Evolutionary conservation across 2,797 vertebrate species (phyloP), one percentile per base, ranked within the genome.

Genomic region (Lagocephalus sceleratus): DNA sequence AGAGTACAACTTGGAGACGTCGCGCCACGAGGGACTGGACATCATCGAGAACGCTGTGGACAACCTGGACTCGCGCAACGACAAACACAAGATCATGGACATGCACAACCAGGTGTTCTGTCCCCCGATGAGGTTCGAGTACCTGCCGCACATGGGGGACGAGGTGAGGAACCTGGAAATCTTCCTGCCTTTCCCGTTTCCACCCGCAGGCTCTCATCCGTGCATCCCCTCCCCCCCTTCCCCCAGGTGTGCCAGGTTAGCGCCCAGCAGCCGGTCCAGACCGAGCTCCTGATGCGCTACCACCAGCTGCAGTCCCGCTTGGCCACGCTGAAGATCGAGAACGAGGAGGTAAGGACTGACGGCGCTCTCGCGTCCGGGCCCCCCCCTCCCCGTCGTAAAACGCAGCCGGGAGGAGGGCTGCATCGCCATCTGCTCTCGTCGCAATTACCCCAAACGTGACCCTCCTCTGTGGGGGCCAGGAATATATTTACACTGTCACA

Each of bases 31-130:
- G 85, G 97, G 97, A 47, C 90, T 99, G 81, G 97, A 99, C 20
- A 81, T 96, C 71, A 92, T 99, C 0, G 96, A 99, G 89, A 97
- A 94, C 0, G 95, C 96, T 0, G 96, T 98, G 85, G 97, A 98
- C 87, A 95, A 91, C 88, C 83, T 99, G 87, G 97, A 98, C 52
- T 94, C 95, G 0, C 93, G 96, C 35, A 97, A 94, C 0, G 96
- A 99, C 92, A 99, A 99, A 83, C 97, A 98, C 89, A 97, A 95
- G 32, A 86, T 98, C 85, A 99, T 99, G 97, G 97, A 99, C 86
- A 95, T 99, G 94, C 94, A 95, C 86, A 98, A 95, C 88, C 97
- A 99, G 86, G 94, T 97, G 83, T 99, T 99, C 91, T 99, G 96
- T 66, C 97, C 96, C 0, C 96, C 96, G 0, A 93, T 98, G 70